A percentile compares a stretch with the other conserved stretches of the same genome.
Evolutionary conservation across 2,797 vertebrate genomes (phyloP).

Genomic region (Epinephelus awoara): DNA sequence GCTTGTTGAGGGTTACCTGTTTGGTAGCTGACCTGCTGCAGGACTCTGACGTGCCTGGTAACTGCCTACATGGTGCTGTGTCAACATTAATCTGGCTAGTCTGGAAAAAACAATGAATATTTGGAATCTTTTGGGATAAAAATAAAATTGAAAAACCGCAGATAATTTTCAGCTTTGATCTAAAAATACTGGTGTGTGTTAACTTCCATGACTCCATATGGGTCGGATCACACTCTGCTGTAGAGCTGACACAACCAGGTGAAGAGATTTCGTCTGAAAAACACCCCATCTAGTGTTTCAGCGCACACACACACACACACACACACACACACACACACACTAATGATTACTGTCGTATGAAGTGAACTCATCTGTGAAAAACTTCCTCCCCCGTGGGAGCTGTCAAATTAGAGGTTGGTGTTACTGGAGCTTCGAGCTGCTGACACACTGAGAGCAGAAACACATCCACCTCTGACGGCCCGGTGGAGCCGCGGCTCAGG

Average conservation of each 20-base stretch:
- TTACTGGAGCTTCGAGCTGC: background rate
- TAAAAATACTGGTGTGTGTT: background rate
- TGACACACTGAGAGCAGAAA: slow-evolving; percentile 21
- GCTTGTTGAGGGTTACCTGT: too few relatives aligned
- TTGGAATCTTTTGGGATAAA: background rate
- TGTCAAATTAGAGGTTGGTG: slow-evolving; percentile 67
- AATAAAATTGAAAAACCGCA: background rate
- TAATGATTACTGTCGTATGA: background rate
- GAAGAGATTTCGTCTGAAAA: background rate
- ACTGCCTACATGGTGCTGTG: too few relatives aligned
- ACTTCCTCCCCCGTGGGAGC: slow-evolving; percentile 45
- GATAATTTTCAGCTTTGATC: background rate
- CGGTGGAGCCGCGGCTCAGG: slow-evolving; percentile 27
- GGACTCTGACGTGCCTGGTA: background rate
- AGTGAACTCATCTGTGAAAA: slow-evolving; percentile 33
- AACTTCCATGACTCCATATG: background rate
- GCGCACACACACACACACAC: background rate
- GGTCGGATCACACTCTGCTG: background rate
- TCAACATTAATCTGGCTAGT: background rate
- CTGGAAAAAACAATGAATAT: background rate
- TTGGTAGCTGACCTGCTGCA: too few relatives aligned
- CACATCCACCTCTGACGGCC: slow-evolving; percentile 31
- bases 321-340: background rate
- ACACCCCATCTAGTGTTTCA: background rate
- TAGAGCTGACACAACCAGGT: background rate